These are phyloP conservation scores for Sitophilus oryzae DNA, from an alignment of 1,140 invertebrate genomes.

Conservation along the genomic window DNA sequence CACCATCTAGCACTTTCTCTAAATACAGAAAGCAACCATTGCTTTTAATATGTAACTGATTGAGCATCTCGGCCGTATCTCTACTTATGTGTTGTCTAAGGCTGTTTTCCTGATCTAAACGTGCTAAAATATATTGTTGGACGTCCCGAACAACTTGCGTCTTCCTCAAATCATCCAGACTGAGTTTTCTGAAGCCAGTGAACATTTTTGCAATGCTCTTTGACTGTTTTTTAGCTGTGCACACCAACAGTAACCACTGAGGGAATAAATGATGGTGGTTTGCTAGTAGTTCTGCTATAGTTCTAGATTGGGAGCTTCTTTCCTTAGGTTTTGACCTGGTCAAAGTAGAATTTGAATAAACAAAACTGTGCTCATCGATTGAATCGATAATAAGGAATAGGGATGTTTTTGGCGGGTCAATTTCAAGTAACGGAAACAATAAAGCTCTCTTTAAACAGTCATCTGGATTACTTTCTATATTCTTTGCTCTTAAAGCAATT, in stretches of 20 bases:
- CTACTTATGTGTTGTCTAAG: constrained; percentile 72
- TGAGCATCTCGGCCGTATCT: constrained; percentile 89
- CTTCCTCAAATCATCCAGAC: constrained; percentile 83
- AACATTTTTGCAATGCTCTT: constrained; percentile 86
- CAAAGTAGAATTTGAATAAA: constrained; percentile 43
- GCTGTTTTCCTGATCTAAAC: constrained; percentile 78
- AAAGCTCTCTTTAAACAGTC: constrained; percentile 85
- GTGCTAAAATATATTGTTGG: constrained; percentile 88
- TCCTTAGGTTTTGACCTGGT: constrained; percentile 45
- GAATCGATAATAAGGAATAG: constrained; percentile 86
- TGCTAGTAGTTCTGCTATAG: constrained; percentile 79
- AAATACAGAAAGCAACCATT: constrained; percentile 93
- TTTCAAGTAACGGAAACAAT: constrained; percentile 78
- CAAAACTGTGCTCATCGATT: constrained; percentile 69
- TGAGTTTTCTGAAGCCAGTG: constrained; percentile 89
- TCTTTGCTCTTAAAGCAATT: constrained; percentile 61
- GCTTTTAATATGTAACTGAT: constrained; percentile 93
- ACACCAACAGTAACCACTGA: constrained; percentile 86
- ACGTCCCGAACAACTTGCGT: constrained; percentile 86
- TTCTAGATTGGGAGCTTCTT: constrained; percentile 54
- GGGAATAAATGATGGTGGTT: constrained; percentile 90
- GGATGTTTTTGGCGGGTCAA: constrained; percentile 74
- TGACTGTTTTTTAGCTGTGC: constrained; percentile 80
- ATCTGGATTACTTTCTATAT: constrained; percentile 76
- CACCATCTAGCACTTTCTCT: constrained; percentile 87